These are phyloP conservation scores for Dasyurus viverrinus DNA, from an alignment of 2,113 vertebrate genomes.

Conservation along the genomic window DNA sequence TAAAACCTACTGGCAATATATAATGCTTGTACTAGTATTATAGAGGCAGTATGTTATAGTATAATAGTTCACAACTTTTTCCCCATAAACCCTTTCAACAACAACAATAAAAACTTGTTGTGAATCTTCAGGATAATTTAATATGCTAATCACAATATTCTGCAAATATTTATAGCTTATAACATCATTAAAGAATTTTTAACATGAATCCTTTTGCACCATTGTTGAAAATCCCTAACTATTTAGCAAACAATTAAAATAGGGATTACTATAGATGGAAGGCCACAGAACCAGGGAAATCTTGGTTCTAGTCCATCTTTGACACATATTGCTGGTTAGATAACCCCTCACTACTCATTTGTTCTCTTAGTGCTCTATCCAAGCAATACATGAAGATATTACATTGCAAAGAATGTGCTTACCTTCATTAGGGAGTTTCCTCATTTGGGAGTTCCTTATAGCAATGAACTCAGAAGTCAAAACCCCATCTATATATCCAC, in stretches of 20 bases:
- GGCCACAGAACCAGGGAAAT: neutral
- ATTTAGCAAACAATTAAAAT: neutral
- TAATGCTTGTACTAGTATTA: neutral
- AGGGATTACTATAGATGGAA: neutral
- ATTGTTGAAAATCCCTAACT: neutral
- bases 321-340: no score
- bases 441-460: neutral
- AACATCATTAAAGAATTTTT: neutral
- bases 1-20: neutral
- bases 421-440: neutral
- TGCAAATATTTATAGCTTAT: neutral
- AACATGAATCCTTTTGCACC: neutral
- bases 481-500: neutral
- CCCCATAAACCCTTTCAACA: neutral
- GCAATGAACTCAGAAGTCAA: neutral
- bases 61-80: neutral
- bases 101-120: neutral
- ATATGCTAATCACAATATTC: neutral
- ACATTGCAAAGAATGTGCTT: neutral
- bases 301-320: neutral
- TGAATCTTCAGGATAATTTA: neutral
- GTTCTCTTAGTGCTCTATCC: neutral
- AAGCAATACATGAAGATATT: neutral
- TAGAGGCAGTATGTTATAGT: neutral
- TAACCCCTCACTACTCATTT: neutral